phyloP scores from a whole-genome alignment of 1,140 invertebrate species.

The Palaemon carinicauda region DNA sequence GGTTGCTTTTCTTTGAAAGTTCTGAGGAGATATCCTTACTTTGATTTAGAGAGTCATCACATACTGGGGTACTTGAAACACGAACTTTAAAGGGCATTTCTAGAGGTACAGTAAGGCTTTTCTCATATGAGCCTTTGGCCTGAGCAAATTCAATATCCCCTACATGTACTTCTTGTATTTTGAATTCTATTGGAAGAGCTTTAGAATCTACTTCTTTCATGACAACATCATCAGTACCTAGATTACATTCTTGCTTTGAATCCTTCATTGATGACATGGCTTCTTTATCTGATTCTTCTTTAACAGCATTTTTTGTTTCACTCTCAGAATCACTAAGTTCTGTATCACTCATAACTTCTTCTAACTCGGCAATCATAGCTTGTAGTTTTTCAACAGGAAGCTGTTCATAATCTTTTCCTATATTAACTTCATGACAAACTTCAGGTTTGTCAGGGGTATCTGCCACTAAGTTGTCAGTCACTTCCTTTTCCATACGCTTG shows the following conservation, averaged over 20 bases:
- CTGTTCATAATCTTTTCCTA: not conserved
- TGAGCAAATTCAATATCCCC: constrained; percentile 56
- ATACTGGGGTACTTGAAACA: no score
- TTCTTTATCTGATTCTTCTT: not conserved
- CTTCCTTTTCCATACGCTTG: not conserved
- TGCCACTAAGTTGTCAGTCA: not conserved
- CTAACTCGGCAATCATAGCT: constrained; percentile 59
- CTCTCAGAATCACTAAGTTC: not conserved
- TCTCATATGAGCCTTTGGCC: constrained; percentile 9
- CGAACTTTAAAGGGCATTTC: not conserved
- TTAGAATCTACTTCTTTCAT: not conserved
- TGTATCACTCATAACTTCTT: constrained; percentile 56
- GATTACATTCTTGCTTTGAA: no score
- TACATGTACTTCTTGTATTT: constrained; percentile 49
- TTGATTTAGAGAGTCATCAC: no score
- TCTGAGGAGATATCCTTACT: no score
- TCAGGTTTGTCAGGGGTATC: not conserved
- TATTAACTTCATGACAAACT: not conserved
- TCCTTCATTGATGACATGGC: not conserved
- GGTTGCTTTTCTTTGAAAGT: no score
- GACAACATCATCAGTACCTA: not conserved
- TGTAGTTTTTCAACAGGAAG: constrained; percentile 57
- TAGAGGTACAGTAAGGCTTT: not conserved
- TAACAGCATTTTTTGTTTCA: not conserved
- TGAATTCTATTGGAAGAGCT: constrained; percentile 34